Evolutionary conservation across 1,140 invertebrate genomes (phyloP), one percentile per base, ranked within the genome.

Genomic region (Scaptomyza hsui): DNA sequence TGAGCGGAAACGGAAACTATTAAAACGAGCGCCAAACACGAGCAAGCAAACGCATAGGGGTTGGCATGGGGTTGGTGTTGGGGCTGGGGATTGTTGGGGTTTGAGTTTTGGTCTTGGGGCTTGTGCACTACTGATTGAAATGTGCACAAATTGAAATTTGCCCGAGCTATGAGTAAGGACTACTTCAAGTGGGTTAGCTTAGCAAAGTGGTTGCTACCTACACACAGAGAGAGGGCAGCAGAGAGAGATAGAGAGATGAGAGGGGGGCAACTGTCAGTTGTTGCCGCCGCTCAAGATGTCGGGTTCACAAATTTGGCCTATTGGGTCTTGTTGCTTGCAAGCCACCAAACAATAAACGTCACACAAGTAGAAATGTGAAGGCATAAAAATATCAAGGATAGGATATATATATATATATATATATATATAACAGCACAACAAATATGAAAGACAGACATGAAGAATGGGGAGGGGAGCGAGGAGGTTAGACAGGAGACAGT

Each of bases 301-400:
- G 68, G 60, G 70, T 69, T 69, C 57, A 52, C 53, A 86, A 78
- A 86, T 86, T 86, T 86, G 81, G 81, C 81, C 81, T 86, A 86
- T 86, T 86, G 81, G 77, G 82, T 77, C 81, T 75, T 64, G 78
- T 62, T 51, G 52, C 37, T 35, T 60, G 59, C 48, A 52, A 81
- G 77, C 51, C 78, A 67, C 32, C 65, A 75, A 86, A 86, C 82
- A 86, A 88, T 81, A 88, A 86, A 86, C 70, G 82, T 88, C 82
- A 88, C 76, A 79, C 76, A 79, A 72, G 75, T 86, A 80, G 77
- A 75, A 78, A 71, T 80, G 69, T 63, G 60, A 59, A 61, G 65
- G 81, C 81, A 86, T 86, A 86, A 86, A 86, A 86, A 86, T 88
- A 86, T 86, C 81, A 86, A 88, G 81, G 81, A 85, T 85, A 86